A percentile compares a stretch with the other conserved stretches of the same genome.
Conservation (phyloP, 1,140 invertebrate genomes). For the Propsilocerus akamusi region DNA sequence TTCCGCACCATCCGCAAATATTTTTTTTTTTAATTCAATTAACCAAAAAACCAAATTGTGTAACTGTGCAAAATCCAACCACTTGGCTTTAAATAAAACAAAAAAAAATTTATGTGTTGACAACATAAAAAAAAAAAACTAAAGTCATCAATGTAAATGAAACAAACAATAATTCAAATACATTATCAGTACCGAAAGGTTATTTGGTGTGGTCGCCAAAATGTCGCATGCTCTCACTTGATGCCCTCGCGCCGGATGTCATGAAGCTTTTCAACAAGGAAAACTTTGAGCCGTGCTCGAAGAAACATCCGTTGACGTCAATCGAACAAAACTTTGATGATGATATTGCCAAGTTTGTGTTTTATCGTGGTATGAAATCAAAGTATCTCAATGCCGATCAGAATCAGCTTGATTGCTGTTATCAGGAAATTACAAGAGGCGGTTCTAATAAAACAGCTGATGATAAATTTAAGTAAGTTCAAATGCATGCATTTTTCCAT, state of each 20-base stretch:
- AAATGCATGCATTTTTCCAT: constrained; percentile 4
- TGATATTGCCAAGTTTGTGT: constrained; percentile 14
- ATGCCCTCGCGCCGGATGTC: constrained; percentile 47
- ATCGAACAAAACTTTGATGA: constrained; percentile 17
- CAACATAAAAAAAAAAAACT: neutral
- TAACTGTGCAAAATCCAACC: too few relatives aligned
- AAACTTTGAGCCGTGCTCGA: constrained; percentile 34
- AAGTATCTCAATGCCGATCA: constrained; percentile 14
- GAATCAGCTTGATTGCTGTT: constrained; percentile 28
- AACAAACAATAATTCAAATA: neutral
- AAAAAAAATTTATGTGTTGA: too few relatives aligned
- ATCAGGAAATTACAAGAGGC: constrained; percentile 26
- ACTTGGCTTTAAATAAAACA: too few relatives aligned
- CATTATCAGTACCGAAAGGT: constrained; percentile 22
- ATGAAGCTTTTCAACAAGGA: constrained; percentile 32
- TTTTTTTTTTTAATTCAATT: too few relatives aligned
- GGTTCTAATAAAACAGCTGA: constrained; percentile 17
- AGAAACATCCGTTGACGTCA: constrained; percentile 25
- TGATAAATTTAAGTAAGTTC: constrained; percentile 28
- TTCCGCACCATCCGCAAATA: too few relatives aligned
- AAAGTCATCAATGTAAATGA: neutral
- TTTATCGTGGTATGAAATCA: constrained; percentile 15
- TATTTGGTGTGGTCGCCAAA: constrained; percentile 46
- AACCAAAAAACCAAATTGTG: too few relatives aligned
- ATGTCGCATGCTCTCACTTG: constrained; percentile 45